A percentile compares a stretch with the other conserved stretches of the same genome.
phyloP scores from a whole-genome alignment of 2,113 vertebrate species.

The Ictidomys tridecemlineatus region DNA sequence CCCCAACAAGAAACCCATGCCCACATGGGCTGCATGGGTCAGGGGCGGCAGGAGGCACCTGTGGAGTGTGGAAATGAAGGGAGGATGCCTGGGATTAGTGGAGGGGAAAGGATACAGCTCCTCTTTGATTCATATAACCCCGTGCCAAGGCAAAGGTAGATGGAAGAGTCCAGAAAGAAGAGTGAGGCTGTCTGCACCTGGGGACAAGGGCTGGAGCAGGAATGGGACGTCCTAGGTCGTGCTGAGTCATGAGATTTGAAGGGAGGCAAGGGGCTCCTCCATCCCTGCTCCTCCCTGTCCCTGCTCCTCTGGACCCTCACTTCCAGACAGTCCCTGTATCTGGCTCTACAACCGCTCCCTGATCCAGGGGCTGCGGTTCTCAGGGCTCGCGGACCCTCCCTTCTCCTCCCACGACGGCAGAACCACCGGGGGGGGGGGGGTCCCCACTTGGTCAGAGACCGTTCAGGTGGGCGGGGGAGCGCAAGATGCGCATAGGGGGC shows the following conservation, averaged over 20 bases:
- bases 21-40: background rate
- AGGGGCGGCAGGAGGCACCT: conserved; percentile 37
- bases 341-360: background rate
- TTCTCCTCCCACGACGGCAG: conserved; percentile 17
- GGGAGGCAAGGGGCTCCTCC: background rate
- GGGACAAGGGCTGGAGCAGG: background rate
- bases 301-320: background rate
- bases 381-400: background rate
- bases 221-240: conserved; percentile 40
- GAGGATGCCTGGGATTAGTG: background rate
- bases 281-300: background rate
- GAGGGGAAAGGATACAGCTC: background rate
- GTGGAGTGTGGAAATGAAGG: background rate
- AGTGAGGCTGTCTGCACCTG: background rate
- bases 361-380: background rate
- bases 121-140: background rate
- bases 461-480: background rate
- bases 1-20: background rate
- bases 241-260: conserved; percentile 84
- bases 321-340: background rate
- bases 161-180: background rate
- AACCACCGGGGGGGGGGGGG: background rate
- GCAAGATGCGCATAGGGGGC: background rate
- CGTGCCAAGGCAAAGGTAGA: background rate
- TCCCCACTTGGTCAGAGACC: background rate